Evolutionary conservation across 2,797 vertebrate genomes (phyloP).

Genomic region (Notoglanidium macrostoma): DNA sequence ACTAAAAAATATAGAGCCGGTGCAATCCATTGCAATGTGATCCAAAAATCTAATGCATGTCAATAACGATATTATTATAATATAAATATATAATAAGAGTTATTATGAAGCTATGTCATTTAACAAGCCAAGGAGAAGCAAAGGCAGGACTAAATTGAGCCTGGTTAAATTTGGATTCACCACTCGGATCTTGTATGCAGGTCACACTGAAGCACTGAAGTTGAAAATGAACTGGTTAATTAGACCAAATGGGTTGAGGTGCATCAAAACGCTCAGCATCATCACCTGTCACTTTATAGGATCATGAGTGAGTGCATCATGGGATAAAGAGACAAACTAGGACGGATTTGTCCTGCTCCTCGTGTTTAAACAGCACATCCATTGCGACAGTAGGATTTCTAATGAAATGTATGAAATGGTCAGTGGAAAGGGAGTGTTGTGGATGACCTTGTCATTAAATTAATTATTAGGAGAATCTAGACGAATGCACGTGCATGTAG

Average conservation of each 20-base stretch:
- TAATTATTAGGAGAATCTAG: not conserved
- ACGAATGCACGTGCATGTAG: not conserved
- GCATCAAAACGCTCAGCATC: not conserved
- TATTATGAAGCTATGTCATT: not conserved
- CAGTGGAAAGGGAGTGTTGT: not conserved
- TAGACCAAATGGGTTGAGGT: constrained; percentile 2
- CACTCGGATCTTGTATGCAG: constrained; percentile 22
- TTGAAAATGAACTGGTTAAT: constrained; percentile 38
- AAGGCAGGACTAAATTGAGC: constrained; percentile 14
- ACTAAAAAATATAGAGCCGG: not conserved
- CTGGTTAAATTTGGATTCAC: constrained; percentile 25
- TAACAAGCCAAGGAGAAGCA: not conserved
- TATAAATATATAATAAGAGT: not conserved
- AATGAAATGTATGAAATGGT: not conserved
- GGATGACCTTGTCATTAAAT: constrained; percentile 39
- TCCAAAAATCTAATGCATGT: not conserved
- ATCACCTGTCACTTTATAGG: constrained; percentile 10
- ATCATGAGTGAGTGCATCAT: not conserved
- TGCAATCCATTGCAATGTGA: not conserved
- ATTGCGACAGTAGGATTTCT: not conserved
- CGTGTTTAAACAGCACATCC: not conserved
- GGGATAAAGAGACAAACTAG: not conserved
- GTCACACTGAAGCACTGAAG: constrained; percentile 16
- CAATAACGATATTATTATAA: not conserved
- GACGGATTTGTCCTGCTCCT: not conserved